Conservation (phyloP, 2,888 invertebrate genomes). For the Criorhina ranunculi region DNA sequence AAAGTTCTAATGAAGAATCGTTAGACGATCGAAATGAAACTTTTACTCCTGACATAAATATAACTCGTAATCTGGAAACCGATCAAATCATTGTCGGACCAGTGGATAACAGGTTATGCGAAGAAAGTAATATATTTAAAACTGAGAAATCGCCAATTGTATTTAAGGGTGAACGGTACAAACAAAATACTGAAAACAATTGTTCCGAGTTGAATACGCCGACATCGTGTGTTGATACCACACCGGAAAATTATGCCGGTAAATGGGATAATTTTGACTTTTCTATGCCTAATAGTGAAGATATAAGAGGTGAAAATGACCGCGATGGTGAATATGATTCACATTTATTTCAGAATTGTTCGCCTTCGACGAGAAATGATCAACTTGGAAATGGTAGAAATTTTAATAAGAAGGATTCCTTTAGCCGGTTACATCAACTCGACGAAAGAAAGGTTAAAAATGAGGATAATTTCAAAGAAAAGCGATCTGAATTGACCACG, state of each 20-base stretch:
- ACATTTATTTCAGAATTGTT: slow-evolving; percentile 36
- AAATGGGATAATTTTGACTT: slow-evolving; percentile 75
- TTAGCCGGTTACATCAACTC: slow-evolving; percentile 25
- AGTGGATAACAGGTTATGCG: slow-evolving; percentile 81
- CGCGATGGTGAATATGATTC: slow-evolving; percentile 58
- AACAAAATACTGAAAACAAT: slow-evolving; percentile 83
- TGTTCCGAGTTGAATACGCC: slow-evolving; percentile 78
- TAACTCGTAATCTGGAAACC: slow-evolving; percentile 43
- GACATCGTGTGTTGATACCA: slow-evolving; percentile 83
- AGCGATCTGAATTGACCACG: slow-evolving; percentile 82
- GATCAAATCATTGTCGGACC: slow-evolving; percentile 84
- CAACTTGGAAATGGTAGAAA: slow-evolving; percentile 33
- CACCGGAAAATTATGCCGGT: slow-evolving; percentile 90
- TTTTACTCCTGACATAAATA: slow-evolving; percentile 69
- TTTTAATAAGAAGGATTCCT: slow-evolving; percentile 48
- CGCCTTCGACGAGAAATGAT: slow-evolving; percentile 37
- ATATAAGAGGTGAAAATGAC: slow-evolving; percentile 52
- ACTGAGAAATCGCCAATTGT: slow-evolving; percentile 33
- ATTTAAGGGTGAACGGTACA: slow-evolving; percentile 82
- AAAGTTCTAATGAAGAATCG: slow-evolving; percentile 72
- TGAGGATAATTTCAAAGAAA: slow-evolving; percentile 46
- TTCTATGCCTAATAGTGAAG: slow-evolving; percentile 68
- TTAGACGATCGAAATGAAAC: slow-evolving; percentile 70
- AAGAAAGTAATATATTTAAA: slow-evolving; percentile 18
- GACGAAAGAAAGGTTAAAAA: slow-evolving; percentile 43